Conservation (phyloP, 2,797 vertebrate species). For the Alfaro cultratus region DNA sequence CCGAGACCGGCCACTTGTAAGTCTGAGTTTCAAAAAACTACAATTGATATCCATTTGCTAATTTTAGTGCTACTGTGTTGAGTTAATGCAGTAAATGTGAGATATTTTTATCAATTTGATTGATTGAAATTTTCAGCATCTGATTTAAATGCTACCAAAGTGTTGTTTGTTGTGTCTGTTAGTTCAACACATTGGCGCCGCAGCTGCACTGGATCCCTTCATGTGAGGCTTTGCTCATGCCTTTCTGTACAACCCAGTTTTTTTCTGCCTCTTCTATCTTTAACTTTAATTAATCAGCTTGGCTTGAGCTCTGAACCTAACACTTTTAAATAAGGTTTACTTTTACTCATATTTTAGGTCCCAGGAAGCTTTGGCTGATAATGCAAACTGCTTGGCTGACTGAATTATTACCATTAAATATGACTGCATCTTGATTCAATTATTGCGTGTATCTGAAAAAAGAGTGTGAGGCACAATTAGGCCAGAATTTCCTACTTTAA, state of each 20-base stretch:
- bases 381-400: slow-evolving; percentile 50
- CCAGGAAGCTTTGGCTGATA: slow-evolving; percentile 39
- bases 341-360: slow-evolving; percentile 19
- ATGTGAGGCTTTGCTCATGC: slow-evolving; percentile 44
- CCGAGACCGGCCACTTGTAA: slow-evolving; percentile 91
- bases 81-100: slow-evolving; percentile 18
- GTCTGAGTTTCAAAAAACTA: slow-evolving; percentile 51
- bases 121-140: slow-evolving; percentile 1
- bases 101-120: slow-evolving; percentile 1
- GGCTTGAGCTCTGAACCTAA: slow-evolving; percentile 37
- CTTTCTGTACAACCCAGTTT: slow-evolving; percentile 19
- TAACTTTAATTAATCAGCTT: slow-evolving; percentile 35
- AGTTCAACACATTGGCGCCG: slow-evolving; percentile 10
- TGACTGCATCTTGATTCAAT: slow-evolving; percentile 33
- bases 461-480: background rate
- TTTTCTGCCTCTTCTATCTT: slow-evolving; percentile 19
- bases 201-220: slow-evolving; percentile 12
- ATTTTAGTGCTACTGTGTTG: slow-evolving; percentile 13
- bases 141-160: slow-evolving; percentile 6
- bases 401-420: slow-evolving; percentile 17
- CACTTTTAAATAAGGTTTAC: slow-evolving; percentile 24
- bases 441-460: slow-evolving; percentile 6
- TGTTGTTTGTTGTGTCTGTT: slow-evolving; percentile 51
- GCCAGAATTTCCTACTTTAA: background rate
- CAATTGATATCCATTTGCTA: background rate